These are phyloP conservation scores for Pangasianodon gigas DNA, from an alignment of 2,113 vertebrate species.

Conservation along the genomic window DNA sequence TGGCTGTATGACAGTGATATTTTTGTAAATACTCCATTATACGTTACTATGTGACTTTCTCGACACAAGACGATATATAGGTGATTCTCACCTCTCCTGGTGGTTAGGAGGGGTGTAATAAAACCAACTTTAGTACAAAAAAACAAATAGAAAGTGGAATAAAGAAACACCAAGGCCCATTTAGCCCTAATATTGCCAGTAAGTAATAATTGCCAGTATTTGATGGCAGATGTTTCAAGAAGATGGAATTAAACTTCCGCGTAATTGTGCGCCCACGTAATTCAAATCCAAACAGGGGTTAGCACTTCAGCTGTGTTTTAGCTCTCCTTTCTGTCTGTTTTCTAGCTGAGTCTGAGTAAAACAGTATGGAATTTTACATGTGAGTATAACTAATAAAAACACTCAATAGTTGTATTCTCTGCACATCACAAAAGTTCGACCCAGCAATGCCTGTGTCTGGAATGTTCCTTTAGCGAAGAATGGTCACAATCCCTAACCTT, in stretches of 20 bases:
- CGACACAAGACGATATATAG: not conserved
- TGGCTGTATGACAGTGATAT: not conserved
- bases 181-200: not conserved
- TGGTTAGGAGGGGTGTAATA: not conserved
- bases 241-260: not conserved
- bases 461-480: not conserved
- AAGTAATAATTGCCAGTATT: not conserved
- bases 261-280: not conserved
- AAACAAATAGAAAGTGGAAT: not conserved
- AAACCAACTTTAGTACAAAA: not conserved
- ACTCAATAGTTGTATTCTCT: not conserved
- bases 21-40: not conserved
- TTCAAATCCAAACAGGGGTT: not conserved
- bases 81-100: not conserved
- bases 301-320: constrained; percentile 35
- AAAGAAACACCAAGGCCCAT: not conserved
- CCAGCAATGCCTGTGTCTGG: constrained; percentile 13
- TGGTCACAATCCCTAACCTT: constrained; percentile 28
- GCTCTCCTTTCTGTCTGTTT: constrained; percentile 49
- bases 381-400: constrained; percentile 33
- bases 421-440: not conserved
- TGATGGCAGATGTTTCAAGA: constrained; percentile 1
- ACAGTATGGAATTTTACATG: constrained; percentile 50
- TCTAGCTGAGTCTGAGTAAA: constrained; percentile 63
- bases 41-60: not conserved